Percentiles rank a stretch among this genome's conserved stretches.
Conservation (phyloP, 2,797 vertebrate species). For the Toxotes lorentzi region DNA sequence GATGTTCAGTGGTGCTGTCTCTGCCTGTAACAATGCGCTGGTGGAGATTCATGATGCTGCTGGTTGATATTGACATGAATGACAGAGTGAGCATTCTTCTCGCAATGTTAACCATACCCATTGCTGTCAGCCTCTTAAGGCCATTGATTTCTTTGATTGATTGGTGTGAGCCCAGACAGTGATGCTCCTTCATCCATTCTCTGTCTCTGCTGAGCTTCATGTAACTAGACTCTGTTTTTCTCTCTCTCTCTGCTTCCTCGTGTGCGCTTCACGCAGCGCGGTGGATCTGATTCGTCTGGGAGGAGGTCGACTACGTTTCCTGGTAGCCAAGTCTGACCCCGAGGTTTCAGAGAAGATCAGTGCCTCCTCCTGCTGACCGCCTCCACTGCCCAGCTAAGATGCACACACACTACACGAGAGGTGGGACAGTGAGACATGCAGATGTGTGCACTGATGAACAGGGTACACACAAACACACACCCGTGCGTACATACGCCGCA, state of each 20-base stretch:
- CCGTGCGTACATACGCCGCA: slow-evolving; percentile 5
- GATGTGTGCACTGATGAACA: slow-evolving; percentile 23
- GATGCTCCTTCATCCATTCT: slow-evolving; percentile 36
- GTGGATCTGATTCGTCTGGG: slow-evolving; percentile 95
- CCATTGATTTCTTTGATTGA: slow-evolving; percentile 64
- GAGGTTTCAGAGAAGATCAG: slow-evolving; percentile 94
- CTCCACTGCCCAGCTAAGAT: slow-evolving; percentile 3
- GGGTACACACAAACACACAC: slow-evolving; percentile 30
- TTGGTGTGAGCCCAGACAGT: slow-evolving; percentile 37
- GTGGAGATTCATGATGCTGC: slow-evolving; percentile 16
- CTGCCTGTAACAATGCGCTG: not conserved
- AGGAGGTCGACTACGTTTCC: slow-evolving; percentile 92
- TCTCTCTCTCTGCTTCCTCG: slow-evolving; percentile 20
- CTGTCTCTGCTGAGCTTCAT: slow-evolving; percentile 69
- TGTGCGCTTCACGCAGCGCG: slow-evolving; percentile 81
- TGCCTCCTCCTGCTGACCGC: slow-evolving; percentile 88
- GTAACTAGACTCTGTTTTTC: slow-evolving; percentile 65
- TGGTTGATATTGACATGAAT: slow-evolving; percentile 31
- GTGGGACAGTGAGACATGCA: slow-evolving; percentile 14
- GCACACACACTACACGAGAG: slow-evolving; percentile 11
- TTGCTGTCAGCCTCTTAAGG: slow-evolving; percentile 41
- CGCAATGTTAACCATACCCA: slow-evolving; percentile 33
- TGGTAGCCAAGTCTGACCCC: slow-evolving; percentile 94
- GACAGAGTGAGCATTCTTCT: slow-evolving; percentile 20
- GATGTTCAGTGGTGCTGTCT: not conserved